Evolutionary conservation across 2,113 vertebrate genomes (phyloP), one percentile per base, ranked within the genome.

Genomic region (Petroica traversi): DNA sequence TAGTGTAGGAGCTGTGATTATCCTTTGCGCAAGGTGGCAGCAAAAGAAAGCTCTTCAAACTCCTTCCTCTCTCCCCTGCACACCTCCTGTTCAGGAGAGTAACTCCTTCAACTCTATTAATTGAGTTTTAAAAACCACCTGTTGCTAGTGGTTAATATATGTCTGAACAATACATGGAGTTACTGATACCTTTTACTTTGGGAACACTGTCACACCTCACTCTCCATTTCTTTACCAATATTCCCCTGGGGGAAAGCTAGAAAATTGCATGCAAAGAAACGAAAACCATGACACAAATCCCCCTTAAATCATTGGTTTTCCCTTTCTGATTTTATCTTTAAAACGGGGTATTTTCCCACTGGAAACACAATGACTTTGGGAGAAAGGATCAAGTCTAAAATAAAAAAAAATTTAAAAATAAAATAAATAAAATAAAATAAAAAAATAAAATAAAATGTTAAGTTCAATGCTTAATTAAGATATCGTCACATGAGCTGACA

Each of bases 1-100:
- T 16, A 14, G 33, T 2, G 28, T 3, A 26, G 58, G 67, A 95
- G 75, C 63, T 92, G 85, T 78, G 76, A 95, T 90, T 57, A 51
- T 94, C 75, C 88, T 89, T 43, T 55, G 94, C 64, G 23, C 94
- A 88, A 93, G 93, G 90, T 92, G 88, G 93, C 92, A 94, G 88
- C 83, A 97, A 71, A 88, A 74, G 74, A 85, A 94, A 94, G 55
- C 72, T 94, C 81, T 96, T 83, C 80, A 58, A 26, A 41, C 14
- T 33, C 12, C 0, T 45, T 58, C 43, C 43, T 48, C n/a, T 29
- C 28, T 55, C 17, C 36, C 23, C 31, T 46, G 31, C 11, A 55
- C 31, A 31, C 36, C 29, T 52, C 19, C 61, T 66, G 3, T 22
- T 29, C 74, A 22, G 38, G 51, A 66, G 1, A 82, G 6, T 3